phyloP scores from a whole-genome alignment of 30 jellyfish, hydroid and myxozoan species.

The Hydractinia echinata region DNA sequence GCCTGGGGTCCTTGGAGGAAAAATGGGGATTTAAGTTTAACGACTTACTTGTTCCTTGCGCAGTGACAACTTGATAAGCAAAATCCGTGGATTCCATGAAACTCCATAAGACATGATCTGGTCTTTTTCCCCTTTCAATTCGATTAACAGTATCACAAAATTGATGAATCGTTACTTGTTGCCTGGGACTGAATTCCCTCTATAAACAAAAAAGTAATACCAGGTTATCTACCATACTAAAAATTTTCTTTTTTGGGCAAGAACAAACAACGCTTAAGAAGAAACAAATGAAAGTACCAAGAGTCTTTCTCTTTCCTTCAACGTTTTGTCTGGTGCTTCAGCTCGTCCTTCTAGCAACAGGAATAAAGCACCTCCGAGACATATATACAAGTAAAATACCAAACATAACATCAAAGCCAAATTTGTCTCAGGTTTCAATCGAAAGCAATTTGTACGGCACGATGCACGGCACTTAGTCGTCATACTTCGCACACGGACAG shows the following conservation, averaged over 20 bases:
- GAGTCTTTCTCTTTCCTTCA: neutral
- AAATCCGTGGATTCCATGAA: slow-evolving; percentile 93
- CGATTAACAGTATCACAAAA: slow-evolving; percentile 23
- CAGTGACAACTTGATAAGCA: slow-evolving; percentile 77
- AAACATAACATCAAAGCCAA: slow-evolving; percentile 84
- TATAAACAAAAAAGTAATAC: too few relatives aligned
- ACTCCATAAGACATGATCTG: slow-evolving; percentile 71
- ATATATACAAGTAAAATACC: slow-evolving; percentile 73
- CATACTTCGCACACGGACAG: slow-evolving; percentile 14
- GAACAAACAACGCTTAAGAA: neutral
- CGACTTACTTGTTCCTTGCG: slow-evolving; percentile 89
- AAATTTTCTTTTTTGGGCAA: neutral
- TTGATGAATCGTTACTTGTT: slow-evolving; percentile 18
- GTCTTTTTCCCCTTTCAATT: slow-evolving; percentile 33
- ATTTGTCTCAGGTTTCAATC: slow-evolving; percentile 87
- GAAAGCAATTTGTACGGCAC: slow-evolving; percentile 36
- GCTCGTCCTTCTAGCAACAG: slow-evolving; percentile 91
- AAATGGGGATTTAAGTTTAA: too few relatives aligned
- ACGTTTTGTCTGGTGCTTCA: slow-evolving; percentile 24
- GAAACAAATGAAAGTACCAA: neutral
- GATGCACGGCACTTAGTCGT: slow-evolving; percentile 16
- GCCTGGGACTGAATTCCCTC: neutral
- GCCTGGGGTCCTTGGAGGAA: too few relatives aligned
- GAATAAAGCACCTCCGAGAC: slow-evolving; percentile 97
- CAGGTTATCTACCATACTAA: neutral